phyloP scores from a whole-genome alignment of 2,113 vertebrate genomes.

The Cephalopterus ornatus region DNA sequence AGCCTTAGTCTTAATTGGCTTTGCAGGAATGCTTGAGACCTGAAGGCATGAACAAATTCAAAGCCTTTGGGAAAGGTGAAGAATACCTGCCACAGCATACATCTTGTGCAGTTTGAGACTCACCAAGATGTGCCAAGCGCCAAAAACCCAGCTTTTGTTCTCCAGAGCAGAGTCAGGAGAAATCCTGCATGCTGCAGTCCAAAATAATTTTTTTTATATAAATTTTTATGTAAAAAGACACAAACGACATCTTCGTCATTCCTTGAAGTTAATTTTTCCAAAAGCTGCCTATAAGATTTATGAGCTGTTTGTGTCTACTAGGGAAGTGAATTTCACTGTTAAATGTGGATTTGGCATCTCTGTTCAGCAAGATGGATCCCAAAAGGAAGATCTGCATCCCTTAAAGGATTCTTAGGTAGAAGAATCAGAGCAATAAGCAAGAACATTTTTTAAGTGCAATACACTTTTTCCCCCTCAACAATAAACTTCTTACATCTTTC shows the following conservation, averaged over 20 bases:
- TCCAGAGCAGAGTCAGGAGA: not conserved
- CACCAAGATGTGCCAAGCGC: not conserved
- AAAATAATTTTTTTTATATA: not conserved
- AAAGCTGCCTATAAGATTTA: not conserved
- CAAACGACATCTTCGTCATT: not conserved
- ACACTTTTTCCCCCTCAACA: not conserved
- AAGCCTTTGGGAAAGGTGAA: not conserved
- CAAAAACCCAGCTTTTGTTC: not conserved
- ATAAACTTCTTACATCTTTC: not conserved
- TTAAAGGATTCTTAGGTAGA: not conserved
- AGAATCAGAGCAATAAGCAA: not conserved
- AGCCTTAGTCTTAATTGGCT: not conserved
- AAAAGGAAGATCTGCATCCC: not conserved
- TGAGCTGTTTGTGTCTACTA: not conserved
- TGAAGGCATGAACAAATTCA: not conserved
- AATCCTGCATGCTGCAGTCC: not conserved
- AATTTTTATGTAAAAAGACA: not conserved
- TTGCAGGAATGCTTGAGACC: not conserved
- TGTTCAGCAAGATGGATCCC: not conserved
- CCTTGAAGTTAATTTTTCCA: not conserved
- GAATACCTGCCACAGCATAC: not conserved
- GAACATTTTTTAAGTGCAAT: not conserved
- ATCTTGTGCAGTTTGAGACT: not conserved
- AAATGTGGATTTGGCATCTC: not conserved
- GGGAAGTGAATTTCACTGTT: not conserved